Percentiles rank a stretch among this genome's conserved stretches.
Evolutionary conservation across 2,888 invertebrate species (phyloP).

Genomic region (Apocheima hispidaria): DNA sequence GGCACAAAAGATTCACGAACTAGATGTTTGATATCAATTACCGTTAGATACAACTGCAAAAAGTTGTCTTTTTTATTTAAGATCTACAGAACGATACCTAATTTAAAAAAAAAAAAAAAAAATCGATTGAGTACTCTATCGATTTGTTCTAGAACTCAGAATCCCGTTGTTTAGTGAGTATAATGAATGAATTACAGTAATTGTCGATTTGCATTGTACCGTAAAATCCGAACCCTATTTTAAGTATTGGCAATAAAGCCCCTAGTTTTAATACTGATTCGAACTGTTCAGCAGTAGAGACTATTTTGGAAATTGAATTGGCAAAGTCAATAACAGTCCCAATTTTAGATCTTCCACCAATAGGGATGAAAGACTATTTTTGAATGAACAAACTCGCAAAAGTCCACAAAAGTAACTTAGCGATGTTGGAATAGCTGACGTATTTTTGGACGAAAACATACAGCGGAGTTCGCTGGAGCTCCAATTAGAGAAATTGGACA

Average conservation of each 20-base stretch:
- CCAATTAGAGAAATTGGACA: slow-evolving; percentile 29
- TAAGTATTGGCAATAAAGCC: not conserved
- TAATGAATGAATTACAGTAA: slow-evolving; percentile 12
- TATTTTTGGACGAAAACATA: slow-evolving; percentile 18
- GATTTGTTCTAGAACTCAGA: slow-evolving; percentile 8
- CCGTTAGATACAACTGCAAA: slow-evolving; percentile 36
- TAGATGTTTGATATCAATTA: slow-evolving; percentile 25
- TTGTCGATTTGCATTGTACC: slow-evolving; percentile 10
- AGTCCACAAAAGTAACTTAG: not conserved
- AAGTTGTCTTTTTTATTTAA: slow-evolving; percentile 33
- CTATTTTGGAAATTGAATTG: slow-evolving; percentile 1
- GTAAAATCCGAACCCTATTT: slow-evolving; percentile 9
- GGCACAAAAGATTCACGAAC: slow-evolving; percentile 31
- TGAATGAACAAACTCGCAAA: not conserved
- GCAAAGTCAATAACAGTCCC: not conserved
- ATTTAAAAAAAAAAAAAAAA: not conserved
- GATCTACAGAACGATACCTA: slow-evolving; percentile 3
- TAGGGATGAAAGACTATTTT: not conserved
- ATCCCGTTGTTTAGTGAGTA: not conserved
- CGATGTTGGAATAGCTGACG: slow-evolving; percentile 7
- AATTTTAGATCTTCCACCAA: not conserved
- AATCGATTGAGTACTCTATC: too few relatives aligned
- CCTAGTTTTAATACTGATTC: not conserved
- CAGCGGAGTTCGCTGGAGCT: not conserved
- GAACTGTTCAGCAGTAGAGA: not conserved